Evolutionary conservation across 2,888 invertebrate species (phyloP).

Genomic region (Nowickia ferox): DNA sequence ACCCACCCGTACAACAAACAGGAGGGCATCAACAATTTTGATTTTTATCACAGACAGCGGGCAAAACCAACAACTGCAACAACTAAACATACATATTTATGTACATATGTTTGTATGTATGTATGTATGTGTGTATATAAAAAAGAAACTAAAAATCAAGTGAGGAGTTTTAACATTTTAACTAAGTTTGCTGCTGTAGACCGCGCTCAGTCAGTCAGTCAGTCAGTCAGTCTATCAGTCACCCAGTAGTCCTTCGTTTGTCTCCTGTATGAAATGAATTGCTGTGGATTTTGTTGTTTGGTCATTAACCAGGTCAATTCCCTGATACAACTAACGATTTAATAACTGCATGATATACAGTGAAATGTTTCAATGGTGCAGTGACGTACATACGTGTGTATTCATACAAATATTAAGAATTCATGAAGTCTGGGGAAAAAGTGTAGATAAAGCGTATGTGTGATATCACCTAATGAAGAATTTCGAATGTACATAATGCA

Average conservation of each 20-base stretch:
- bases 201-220: slow-evolving; percentile 8
- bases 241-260: slow-evolving; percentile 18
- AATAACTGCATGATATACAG: slow-evolving; percentile 12
- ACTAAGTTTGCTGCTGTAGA: slow-evolving; percentile 31
- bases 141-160: slow-evolving; percentile 12
- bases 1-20: slow-evolving; percentile 36
- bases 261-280: slow-evolving; percentile 2
- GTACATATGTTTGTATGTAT: too few relatives aligned
- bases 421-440: too few relatives aligned
- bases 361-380: neutral
- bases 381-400: too few relatives aligned
- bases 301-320: slow-evolving; percentile 63
- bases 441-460: too few relatives aligned
- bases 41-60: slow-evolving; percentile 66
- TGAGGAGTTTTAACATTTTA: slow-evolving; percentile 55
- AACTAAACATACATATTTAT: neutral
- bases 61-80: neutral
- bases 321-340: slow-evolving; percentile 60
- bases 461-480: too few relatives aligned
- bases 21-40: slow-evolving; percentile 68
- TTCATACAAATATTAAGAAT: too few relatives aligned
- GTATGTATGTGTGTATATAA: neutral
- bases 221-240: slow-evolving; percentile 16
- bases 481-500: too few relatives aligned
- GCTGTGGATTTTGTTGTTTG: slow-evolving; percentile 23